These are phyloP conservation scores for Mustelus asterias DNA, from an alignment of 2,113 vertebrate species.

Conservation along the genomic window DNA sequence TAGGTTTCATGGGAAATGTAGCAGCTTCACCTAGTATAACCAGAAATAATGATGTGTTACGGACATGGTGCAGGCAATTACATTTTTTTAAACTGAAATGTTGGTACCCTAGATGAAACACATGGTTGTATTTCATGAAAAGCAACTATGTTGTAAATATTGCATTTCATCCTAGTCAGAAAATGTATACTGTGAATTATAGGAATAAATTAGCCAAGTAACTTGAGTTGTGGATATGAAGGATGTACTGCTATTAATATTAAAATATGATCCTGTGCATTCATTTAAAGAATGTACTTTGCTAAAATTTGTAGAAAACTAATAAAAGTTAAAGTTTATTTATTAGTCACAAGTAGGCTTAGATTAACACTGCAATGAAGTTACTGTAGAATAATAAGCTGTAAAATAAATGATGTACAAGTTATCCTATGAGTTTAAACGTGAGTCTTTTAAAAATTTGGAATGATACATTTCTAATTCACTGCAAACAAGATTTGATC, in stretches of 20 bases:
- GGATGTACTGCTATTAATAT: neutral
- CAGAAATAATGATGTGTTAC: slow-evolving; percentile 11
- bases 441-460: neutral
- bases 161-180: neutral
- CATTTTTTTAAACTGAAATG: neutral
- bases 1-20: neutral
- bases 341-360: no score
- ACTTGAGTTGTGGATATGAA: neutral
- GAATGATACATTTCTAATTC: neutral
- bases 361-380: no score
- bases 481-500: neutral
- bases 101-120: neutral
- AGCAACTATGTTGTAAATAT: neutral
- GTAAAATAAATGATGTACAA: neutral
- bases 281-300: neutral
- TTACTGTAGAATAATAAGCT: neutral
- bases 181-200: neutral
- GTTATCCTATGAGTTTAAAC: neutral
- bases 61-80: neutral
- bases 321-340: no score
- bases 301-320: neutral
- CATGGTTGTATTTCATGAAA: no score
- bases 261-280: neutral
- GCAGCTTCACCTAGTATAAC: neutral
- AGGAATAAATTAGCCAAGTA: neutral